Evolutionary conservation across 2,797 vertebrate genomes (phyloP), one percentile per base, ranked within the genome.

Genomic region (Nyctibius grandis): DNA sequence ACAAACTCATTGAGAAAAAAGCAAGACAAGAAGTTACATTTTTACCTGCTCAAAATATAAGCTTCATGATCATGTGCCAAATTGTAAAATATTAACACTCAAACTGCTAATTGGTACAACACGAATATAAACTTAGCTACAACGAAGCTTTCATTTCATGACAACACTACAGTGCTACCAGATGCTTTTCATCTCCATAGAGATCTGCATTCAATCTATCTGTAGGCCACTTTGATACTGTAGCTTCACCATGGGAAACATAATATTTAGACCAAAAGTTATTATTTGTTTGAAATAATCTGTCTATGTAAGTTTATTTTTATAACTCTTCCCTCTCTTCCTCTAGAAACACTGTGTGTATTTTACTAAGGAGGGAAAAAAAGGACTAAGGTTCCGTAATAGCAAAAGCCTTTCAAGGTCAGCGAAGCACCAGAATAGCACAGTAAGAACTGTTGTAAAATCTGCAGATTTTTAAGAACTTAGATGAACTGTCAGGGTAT

Each of bases 261-360:
- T 36, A 64, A 33, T 40, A 76, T 75, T 81, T 88, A 75, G 40
- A 93, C n/a, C 54, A 68, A 63, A 75, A 91, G 85, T 88, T 82
- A 74, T n/a, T 59, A 63, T 51, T 77, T 83, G 60, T 80, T 81
- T 94, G 74, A 96, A 90, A 87, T 80, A 78, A 91, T 57, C 47
- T 78, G 73, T 72, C 78, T 65, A 26, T 0, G 0, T 56, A 82
- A 61, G 60, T 86, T 94, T 91, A 91, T 93, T 95, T 93, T 88
- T 53, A 17, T 29, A 90, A 78, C 47, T 44, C 48, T 68, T 83
- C 22, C 19, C 19, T 48, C 36, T 68, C 17, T 26, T 86, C 54
- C 44, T 61, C 54, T 90, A 59, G 44, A 86, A 93, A 90, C 59
- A 75, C 23, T 26, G 10, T 11, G 15, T 59, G 33, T 36, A 84